Evolutionary conservation across 2,888 invertebrate species (phyloP), one percentile per base, ranked within the genome.

Genomic region (Acanthosepion lycidas): DNA sequence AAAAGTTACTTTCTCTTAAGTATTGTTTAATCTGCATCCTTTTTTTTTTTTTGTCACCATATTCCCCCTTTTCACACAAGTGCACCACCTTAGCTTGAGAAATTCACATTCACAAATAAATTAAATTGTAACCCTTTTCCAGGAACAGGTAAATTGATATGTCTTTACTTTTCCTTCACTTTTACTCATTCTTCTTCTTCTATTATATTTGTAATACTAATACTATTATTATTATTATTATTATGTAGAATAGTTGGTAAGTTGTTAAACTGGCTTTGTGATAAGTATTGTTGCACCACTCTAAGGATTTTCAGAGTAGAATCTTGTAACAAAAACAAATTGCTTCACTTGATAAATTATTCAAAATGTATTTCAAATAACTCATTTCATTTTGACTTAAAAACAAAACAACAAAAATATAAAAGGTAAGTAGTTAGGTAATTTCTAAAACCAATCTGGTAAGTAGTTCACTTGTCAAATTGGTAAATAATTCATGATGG

Each of bases 101-200:
- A 78, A 18, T 78, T 78, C n/a, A 78, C 78, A 78, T 78, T 78
- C 78, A 78, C n/a, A 78, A 78, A 78, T 78, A 78, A 78, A 78
- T n/a, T n/a, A n/a, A 78, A 78, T 78, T 78, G 78, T 78, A n/a
- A 78, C n/a, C n/a, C 3, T 78, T 78, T 78, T 78, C n/a, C 78
- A 78, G 78, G n/a, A n/a, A 15, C 78, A 78, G 78, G 78, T 78
- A 78, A 78, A n/a, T 78, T 78, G n/a, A 28, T n/a, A n/a, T 78
- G 4, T 78, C 33, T n/a, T 78, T 78, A 1, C 18, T 78, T 78
- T n/a, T 23, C 23, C 59, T 23, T 59, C 4, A 5, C 5, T 59
- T 23, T 59, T 42, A 23, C 59, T 59, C 55, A 55, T 55, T 78
- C 78, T 78, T 78, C 78, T 78, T 78, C 78, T 78, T 78, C 78